phyloP scores from a whole-genome alignment of 1,140 invertebrate species.

The Ooceraea biroi region DNA sequence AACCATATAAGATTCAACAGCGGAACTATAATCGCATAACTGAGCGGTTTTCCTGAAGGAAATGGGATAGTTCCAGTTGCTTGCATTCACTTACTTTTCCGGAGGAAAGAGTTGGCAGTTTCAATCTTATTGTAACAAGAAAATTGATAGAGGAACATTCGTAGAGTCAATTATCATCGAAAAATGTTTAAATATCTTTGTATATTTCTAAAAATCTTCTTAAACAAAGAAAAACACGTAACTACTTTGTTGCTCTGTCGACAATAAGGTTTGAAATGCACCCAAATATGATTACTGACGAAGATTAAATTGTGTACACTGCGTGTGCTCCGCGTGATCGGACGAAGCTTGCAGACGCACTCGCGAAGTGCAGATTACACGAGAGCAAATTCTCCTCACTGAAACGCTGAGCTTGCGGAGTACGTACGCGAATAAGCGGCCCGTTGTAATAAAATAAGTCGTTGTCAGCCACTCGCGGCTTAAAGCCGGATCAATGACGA shows the following conservation, averaged over 20 bases:
- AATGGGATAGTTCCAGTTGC: background rate
- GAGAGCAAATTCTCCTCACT: conserved; percentile 28
- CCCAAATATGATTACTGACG: background rate
- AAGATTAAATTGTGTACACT: background rate
- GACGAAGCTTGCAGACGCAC: conserved; percentile 31
- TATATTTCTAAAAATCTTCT: background rate
- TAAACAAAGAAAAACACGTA: background rate
- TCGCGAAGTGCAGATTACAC: conserved; percentile 21
- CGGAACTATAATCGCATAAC: background rate
- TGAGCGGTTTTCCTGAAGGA: background rate
- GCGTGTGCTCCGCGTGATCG: background rate
- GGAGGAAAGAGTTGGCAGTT: background rate
- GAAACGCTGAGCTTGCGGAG: conserved; percentile 21
- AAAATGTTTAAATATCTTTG: background rate
- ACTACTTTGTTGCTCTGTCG: background rate
- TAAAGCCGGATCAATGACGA: conserved; percentile 39
- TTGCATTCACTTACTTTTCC: background rate
- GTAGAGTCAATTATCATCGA: too few species aligned
- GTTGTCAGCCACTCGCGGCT: background rate
- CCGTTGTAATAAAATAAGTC: conserved; percentile 48
- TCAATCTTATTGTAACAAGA: background rate
- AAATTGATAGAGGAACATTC: background rate
- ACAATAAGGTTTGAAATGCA: background rate
- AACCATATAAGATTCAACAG: conserved; percentile 61
- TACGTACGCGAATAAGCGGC: conserved; percentile 31